Evolutionary conservation across 2,113 vertebrate species (phyloP), one percentile per base, ranked within the genome.

Genomic region (Epinephelus cyanopodus): DNA sequence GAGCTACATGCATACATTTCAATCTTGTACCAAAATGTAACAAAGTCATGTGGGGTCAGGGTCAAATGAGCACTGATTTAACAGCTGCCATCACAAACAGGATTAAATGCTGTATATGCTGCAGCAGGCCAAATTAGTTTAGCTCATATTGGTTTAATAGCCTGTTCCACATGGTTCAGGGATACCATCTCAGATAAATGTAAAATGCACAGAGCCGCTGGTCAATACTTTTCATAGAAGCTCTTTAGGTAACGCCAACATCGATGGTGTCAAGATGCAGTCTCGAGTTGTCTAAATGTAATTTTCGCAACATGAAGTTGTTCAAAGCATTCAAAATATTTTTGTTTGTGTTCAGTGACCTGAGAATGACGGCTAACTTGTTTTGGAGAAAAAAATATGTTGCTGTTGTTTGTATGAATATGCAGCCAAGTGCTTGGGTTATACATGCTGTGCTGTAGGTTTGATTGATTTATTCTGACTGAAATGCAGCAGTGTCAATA

Each of bases 111-210:
- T 47, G 65, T 73, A 65, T 75, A 76, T 73, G 69, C 12, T 75
- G 37, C 69, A 71, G 74, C 3, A 56, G 45, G 47, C 64, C 47
- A 58, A 86, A 82, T 50, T 66, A 54, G 57, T 19, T 18, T 6
- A 5, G 6, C 72, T 87, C 65, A 85, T 87, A 66, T 65, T 81
- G 79, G 39, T 81, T 89, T 85, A 45, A 90, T 68, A 74, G 12
- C 27, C 37, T 74, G 10, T 61, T 66, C 64, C 63, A 54, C 23
- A n/a, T 21, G 29, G 67, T 77, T 89, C 56, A 65, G 66, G 54
- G 42, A 78, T 14, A 71, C 11, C 23, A 10, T 48, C 58, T 76
- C 18, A 21, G 12, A 82, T 77, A 39, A 69, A 58, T 73, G 65
- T 53, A 65, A 63, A 84, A 82, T 80, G 73, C 68, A 47, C 45